Evolutionary conservation across 1,140 invertebrate species (phyloP).

Genomic region (Micrasema minimum): DNA sequence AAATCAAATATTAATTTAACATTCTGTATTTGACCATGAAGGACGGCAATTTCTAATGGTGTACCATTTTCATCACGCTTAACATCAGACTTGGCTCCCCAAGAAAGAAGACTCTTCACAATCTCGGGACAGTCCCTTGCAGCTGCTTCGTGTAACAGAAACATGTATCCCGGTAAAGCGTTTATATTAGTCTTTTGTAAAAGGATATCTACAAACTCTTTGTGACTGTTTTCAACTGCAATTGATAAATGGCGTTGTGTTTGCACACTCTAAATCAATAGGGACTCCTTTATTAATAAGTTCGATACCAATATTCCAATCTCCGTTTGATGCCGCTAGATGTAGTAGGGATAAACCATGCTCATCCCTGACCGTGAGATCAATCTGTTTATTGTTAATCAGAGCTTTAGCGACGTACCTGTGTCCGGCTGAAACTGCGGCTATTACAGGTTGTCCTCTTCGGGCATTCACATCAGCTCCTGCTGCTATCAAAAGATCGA

Average conservation of each 20-base stretch:
- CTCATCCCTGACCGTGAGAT: neutral
- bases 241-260: neutral
- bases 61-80: neutral
- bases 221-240: neutral
- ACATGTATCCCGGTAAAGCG: neutral
- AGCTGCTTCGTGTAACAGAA: neutral
- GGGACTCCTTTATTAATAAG: neutral
- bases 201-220: constrained; percentile 13
- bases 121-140: neutral
- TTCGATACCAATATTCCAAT: neutral
- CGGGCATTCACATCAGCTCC: constrained; percentile 8
- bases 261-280: neutral
- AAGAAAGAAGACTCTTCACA: neutral
- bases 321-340: neutral
- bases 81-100: neutral
- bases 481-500: neutral
- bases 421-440: neutral
- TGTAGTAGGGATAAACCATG: neutral
- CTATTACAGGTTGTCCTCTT: neutral
- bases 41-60: constrained; percentile 5
- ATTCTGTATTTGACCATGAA: neutral
- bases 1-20: neutral
- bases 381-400: neutral
- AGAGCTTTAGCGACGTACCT: neutral
- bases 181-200: neutral